phyloP scores from a whole-genome alignment of 2,113 vertebrate genomes.

The Oenanthe oenanthe region DNA sequence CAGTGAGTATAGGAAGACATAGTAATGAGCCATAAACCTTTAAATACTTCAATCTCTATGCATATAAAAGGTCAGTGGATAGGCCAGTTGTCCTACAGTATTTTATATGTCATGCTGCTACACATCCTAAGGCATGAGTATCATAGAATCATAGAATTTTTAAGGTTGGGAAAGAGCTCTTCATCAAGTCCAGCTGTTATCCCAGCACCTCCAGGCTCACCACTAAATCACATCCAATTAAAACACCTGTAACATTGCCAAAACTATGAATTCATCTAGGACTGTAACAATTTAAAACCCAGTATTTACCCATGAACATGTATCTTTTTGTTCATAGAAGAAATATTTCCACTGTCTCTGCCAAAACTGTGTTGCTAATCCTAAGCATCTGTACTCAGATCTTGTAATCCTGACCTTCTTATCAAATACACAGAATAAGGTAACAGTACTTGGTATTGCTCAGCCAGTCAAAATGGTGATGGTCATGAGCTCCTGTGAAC shows the following conservation, averaged over 20 bases:
- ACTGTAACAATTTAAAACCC: background rate
- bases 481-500: background rate
- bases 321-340: background rate
- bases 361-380: background rate
- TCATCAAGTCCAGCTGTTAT: background rate
- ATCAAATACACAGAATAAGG: background rate
- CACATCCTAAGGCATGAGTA: background rate
- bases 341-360: background rate
- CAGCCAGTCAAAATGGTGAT: background rate
- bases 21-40: background rate
- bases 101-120: background rate
- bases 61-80: background rate
- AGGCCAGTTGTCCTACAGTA: background rate
- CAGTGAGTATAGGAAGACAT: background rate
- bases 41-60: background rate
- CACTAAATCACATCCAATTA: background rate
- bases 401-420: background rate
- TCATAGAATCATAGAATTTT: background rate
- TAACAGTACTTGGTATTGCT: background rate
- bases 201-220: background rate
- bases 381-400: background rate
- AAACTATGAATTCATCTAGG: background rate
- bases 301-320: background rate
- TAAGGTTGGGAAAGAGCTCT: background rate
- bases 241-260: background rate